These are phyloP conservation scores for Epinephelus awoara DNA, from an alignment of 2,797 vertebrate species.

Conservation along the genomic window DNA sequence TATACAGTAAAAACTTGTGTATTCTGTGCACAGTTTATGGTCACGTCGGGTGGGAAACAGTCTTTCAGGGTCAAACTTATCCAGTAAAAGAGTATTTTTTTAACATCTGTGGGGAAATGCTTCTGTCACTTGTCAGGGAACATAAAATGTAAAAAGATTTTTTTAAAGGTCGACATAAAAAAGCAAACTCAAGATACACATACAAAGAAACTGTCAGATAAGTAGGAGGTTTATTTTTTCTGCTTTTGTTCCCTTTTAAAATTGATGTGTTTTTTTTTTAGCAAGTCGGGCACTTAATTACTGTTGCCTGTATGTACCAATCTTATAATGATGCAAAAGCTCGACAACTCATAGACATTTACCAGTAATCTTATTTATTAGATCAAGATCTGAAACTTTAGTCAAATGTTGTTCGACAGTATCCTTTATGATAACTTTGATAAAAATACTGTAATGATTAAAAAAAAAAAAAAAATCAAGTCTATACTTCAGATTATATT, in stretches of 20 bases:
- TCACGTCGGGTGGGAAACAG: background rate
- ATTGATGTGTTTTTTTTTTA: conserved; percentile 2
- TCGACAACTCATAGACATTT: background rate
- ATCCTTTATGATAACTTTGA: conserved; percentile 6
- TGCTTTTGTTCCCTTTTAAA: conserved; percentile 22
- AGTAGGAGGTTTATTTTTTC: conserved; percentile 14
- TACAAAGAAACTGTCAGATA: background rate
- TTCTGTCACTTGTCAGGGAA: background rate
- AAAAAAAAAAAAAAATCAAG: background rate
- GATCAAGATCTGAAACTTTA: conserved; percentile 9
- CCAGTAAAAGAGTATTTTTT: conserved; percentile 4
- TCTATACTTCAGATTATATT: background rate
- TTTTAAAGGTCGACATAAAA: background rate
- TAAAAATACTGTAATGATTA: conserved; percentile 8
- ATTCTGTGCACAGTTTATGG: background rate
- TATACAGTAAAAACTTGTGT: background rate
- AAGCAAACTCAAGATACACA: conserved; percentile 2
- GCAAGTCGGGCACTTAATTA: conserved; percentile 9
- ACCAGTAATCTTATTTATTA: conserved; percentile 2
- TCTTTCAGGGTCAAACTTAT: background rate
- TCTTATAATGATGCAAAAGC: background rate
- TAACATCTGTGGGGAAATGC: background rate
- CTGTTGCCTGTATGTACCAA: background rate
- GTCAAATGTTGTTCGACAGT: background rate
- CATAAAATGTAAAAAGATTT: background rate